Evolutionary conservation across 2,888 invertebrate species (phyloP).

Genomic region (Mycalesis mineus): DNA sequence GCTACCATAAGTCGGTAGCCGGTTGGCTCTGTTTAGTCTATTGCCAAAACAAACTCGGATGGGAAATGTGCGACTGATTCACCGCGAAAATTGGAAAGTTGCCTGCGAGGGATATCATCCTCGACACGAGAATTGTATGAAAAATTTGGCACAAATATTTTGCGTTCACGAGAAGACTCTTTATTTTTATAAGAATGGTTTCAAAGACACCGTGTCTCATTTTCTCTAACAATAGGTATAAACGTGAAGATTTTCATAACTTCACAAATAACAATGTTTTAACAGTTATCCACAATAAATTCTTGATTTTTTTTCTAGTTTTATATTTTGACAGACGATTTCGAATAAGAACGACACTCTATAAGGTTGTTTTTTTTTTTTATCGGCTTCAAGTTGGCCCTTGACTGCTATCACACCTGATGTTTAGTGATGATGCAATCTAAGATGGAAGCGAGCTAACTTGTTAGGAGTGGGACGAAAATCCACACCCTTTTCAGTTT

Average conservation of each 20-base stretch:
- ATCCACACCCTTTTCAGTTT: too few species aligned
- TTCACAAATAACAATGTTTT: background rate
- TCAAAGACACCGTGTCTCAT: conserved; percentile 9
- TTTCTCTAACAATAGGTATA: conserved; percentile 10
- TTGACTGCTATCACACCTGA: too few species aligned
- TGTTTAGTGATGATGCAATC: too few species aligned
- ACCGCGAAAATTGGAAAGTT: conserved; percentile 56
- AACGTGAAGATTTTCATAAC: background rate
- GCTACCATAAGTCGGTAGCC: background rate
- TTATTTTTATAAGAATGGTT: conserved; percentile 36
- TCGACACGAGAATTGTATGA: conserved; percentile 47
- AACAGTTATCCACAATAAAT: too few species aligned
- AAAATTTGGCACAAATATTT: conserved; percentile 68
- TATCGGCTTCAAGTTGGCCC: too few species aligned
- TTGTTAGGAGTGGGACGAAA: too few species aligned
- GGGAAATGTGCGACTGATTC: conserved; percentile 61
- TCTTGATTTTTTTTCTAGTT: too few species aligned
- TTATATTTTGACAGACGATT: too few species aligned
- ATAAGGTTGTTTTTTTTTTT: too few species aligned
- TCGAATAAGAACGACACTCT: too few species aligned
- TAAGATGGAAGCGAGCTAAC: too few species aligned
- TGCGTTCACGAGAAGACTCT: conserved; percentile 56
- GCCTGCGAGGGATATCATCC: conserved; percentile 62
- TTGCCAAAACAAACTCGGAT: conserved; percentile 60
- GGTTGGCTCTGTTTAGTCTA: conserved; percentile 24